phyloP scores from a whole-genome alignment of 2,888 invertebrate genomes.

The Keiferia lycopersicella region DNA sequence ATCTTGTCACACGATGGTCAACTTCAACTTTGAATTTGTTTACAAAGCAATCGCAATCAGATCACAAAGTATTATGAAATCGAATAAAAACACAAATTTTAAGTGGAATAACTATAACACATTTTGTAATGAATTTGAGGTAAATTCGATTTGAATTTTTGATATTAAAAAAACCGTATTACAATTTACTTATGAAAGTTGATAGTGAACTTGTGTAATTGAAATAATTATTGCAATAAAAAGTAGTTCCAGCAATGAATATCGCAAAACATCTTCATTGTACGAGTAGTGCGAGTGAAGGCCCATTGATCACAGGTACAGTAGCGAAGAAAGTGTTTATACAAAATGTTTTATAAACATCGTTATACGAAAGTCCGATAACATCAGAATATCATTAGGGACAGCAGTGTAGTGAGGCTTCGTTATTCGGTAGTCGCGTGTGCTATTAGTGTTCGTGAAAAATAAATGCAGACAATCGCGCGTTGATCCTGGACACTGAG shows the following conservation, averaged over 20 bases:
- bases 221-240: conserved; percentile 6
- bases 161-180: not conserved
- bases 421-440: conserved; percentile 39
- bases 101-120: conserved; percentile 44
- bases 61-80: conserved; percentile 21
- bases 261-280: conserved; percentile 22
- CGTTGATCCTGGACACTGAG: conserved; percentile 40
- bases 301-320: conserved; percentile 41
- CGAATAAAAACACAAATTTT: conserved; percentile 14
- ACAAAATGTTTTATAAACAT: conserved; percentile 64
- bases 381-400: conserved; percentile 52
- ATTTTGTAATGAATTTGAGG: conserved; percentile 47
- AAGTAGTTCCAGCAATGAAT: conserved; percentile 29
- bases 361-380: conserved; percentile 61
- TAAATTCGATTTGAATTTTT: conserved; percentile 34
- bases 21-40: not conserved
- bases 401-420: conserved; percentile 42
- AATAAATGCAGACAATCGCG: conserved; percentile 21
- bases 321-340: conserved; percentile 53
- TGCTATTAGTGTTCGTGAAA: conserved; percentile 28
- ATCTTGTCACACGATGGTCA: conserved; percentile 16
- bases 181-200: conserved; percentile 11
- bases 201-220: conserved; percentile 11
- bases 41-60: conserved; percentile 6
- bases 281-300: conserved; percentile 29